Conservation (phyloP, 2,113 vertebrate genomes). For the Cygnus buccinator region DNA sequence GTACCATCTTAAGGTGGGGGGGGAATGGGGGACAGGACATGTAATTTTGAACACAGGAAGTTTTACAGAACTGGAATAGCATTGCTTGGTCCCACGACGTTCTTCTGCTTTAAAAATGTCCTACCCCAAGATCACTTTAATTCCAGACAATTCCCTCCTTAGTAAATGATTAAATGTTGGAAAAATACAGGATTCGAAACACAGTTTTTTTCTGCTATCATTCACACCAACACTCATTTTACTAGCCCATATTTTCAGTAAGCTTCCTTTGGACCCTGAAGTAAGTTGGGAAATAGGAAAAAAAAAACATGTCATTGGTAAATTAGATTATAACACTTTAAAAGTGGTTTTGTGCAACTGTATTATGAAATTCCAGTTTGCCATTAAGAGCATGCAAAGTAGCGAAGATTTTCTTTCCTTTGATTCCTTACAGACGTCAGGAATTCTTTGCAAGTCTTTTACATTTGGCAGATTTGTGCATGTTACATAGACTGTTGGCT, state of each 20-base stretch:
- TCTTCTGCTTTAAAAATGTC: constrained; percentile 53
- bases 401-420: constrained; percentile 73
- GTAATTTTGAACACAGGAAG: constrained; percentile 24
- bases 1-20: background rate
- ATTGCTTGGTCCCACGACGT: constrained; percentile 77
- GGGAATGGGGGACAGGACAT: background rate
- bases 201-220: constrained; percentile 4
- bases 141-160: constrained; percentile 38
- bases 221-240: constrained; percentile 41
- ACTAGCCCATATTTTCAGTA: constrained; percentile 27
- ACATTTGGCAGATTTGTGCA: constrained; percentile 80
- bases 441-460: constrained; percentile 74
- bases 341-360: constrained; percentile 86
- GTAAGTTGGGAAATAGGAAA: constrained; percentile 48
- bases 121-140: constrained; percentile 8
- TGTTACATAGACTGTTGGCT: constrained; percentile 68
- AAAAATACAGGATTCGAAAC: constrained; percentile 53
- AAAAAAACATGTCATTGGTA: constrained; percentile 71
- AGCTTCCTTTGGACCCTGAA: constrained; percentile 79
- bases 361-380: constrained; percentile 82
- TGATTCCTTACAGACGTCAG: constrained; percentile 69
- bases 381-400: constrained; percentile 79
- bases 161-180: constrained; percentile 11
- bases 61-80: constrained; percentile 72
- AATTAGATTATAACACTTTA: constrained; percentile 75